These are phyloP conservation scores for Phaetusa simplex DNA, from an alignment of 2,113 vertebrate species.

Conservation along the genomic window DNA sequence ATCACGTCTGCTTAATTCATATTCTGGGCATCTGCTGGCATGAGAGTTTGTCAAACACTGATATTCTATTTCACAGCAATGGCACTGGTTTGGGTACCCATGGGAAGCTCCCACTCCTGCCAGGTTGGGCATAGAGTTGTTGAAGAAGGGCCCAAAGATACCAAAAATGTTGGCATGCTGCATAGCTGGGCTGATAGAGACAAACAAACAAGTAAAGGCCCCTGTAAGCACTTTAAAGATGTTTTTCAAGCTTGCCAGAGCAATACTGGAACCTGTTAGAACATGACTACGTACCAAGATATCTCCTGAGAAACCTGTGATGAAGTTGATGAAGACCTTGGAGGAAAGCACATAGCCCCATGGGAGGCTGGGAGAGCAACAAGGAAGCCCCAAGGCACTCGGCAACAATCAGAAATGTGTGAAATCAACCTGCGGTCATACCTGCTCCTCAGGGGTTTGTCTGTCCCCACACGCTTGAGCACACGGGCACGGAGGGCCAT, in stretches of 20 bases:
- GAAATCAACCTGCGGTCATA: neutral
- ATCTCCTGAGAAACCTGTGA: neutral
- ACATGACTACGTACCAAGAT: neutral
- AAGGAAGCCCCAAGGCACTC: fast-evolving
- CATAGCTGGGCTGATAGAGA: neutral
- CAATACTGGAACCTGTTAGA: neutral
- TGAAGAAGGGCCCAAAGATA: neutral
- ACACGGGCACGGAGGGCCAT: fast-evolving
- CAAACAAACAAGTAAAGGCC: neutral
- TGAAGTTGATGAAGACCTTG: neutral
- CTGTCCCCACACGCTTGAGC: fast-evolving
- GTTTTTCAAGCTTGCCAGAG: neutral
- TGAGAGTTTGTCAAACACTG: neutral
- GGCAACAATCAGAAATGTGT: neutral
- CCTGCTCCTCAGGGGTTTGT: neutral
- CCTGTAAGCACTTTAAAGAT: neutral
- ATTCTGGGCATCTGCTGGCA: neutral
- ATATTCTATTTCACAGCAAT: neutral
- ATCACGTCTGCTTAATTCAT: neutral
- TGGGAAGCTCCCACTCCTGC: neutral
- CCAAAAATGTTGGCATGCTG: neutral
- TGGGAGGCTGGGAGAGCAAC: fast-evolving
- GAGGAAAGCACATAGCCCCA: neutral
- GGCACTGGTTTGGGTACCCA: neutral
- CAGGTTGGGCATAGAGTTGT: fast-evolving